Base-by-base conservation (phyloP, 2,113 vertebrate species). In the Poeciliopsis occidentalis region DNA sequence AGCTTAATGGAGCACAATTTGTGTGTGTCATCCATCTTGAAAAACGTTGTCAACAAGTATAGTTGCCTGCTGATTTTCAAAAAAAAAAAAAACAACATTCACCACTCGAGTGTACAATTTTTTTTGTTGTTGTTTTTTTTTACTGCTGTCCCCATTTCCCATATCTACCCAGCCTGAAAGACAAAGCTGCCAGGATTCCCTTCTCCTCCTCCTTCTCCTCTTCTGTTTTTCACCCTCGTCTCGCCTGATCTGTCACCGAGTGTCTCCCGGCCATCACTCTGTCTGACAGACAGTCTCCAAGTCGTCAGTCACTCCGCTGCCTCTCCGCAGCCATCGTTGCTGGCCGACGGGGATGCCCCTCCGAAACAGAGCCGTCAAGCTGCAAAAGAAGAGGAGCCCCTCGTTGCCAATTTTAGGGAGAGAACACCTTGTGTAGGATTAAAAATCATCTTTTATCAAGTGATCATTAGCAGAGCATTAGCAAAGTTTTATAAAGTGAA, bases 261-360 rank as follows among this genome's bases (percentile, higher is more conserved):
- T 79, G 87, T 89, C 86, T 88, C 83, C 67, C 57, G 71, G 85
- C 84, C 84, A 87, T 92, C 90, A 89, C 87, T 89, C 86, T 78
- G 82, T 60, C 81, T 90, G 90, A 89, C 91, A 87, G 91, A 84
- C 87, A 83, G 83, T 87, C 88, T 86, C 78, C 1, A 29, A 87
- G 89, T 87, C 85, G 89, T 91, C 88, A 86, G 85, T 91, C 89
- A 90, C 89, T 87, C 84, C 66, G 0, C 75, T 12, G 78, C 83
- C 79, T 85, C 86, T 67, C 77, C 12, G 76, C 79, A 79, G 82
- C 85, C 79, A 44, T 86, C 83, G 79, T 81, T 69, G 54, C 22
- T 83, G 78, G 79, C 83, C 75, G 79, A 89, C 83, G 84, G 89
- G 88, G 87, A 90, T 85, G 69, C 83, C 86, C 85, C 85, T 66